These are phyloP conservation scores for Anthopleura sola DNA, from an alignment of 64 coral and sea anemone species.

Conservation along the genomic window DNA sequence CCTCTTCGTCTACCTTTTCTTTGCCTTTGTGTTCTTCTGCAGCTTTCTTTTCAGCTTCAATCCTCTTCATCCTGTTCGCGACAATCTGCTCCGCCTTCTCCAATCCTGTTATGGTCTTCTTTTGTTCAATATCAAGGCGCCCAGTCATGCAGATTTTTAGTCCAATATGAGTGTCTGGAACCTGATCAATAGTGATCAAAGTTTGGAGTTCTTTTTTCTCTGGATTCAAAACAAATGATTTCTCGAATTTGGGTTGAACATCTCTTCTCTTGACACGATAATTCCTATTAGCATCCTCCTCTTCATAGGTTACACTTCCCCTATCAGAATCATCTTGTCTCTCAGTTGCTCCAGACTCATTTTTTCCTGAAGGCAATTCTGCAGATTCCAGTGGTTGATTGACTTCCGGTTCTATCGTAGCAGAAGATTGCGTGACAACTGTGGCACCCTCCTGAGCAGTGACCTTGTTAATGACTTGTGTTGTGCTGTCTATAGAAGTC, in stretches of 20 bases:
- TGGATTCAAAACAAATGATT: background rate
- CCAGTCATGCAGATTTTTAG: background rate
- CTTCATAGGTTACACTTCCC: background rate
- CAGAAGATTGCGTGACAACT: background rate
- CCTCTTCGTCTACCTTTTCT: background rate
- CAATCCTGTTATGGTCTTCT: background rate
- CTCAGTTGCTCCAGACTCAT: background rate
- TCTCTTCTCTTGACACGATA: conserved; percentile 7
- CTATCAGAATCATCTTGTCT: background rate
- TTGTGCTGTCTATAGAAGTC: background rate
- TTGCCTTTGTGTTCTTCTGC: background rate
- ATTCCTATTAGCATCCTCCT: background rate
- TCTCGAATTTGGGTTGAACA: background rate
- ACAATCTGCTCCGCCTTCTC: conserved; percentile 14
- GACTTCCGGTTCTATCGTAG: background rate
- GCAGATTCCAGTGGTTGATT: background rate
- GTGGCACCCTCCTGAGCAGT: background rate
- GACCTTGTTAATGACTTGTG: background rate
- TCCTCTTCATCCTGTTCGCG: background rate
- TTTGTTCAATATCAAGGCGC: background rate
- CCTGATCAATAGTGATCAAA: background rate
- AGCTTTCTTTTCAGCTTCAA: conserved; percentile 16
- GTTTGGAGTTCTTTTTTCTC: conserved; percentile 19
- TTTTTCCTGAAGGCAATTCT: background rate
- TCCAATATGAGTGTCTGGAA: conserved; percentile 5